Percentiles rank a stretch among this genome's conserved stretches.
Evolutionary conservation across 2,888 invertebrate genomes (phyloP).

Genomic region (Xestobium rufovillosum): DNA sequence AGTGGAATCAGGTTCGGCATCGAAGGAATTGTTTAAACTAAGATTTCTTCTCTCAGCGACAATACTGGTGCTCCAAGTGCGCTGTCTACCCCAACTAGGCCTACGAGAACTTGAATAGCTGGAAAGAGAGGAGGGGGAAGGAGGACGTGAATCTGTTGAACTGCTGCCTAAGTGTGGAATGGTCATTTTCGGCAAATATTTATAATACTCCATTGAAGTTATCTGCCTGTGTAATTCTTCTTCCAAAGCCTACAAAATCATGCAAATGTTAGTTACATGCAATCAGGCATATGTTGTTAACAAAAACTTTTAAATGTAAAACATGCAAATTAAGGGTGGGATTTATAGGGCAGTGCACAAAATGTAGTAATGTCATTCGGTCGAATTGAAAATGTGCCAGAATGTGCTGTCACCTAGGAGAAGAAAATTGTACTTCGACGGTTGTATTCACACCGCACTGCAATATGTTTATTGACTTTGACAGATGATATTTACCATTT

Average conservation of each 20-base stretch:
- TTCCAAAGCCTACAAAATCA: conserved; percentile 49
- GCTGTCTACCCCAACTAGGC: conserved; percentile 37
- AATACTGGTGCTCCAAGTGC: conserved; percentile 39
- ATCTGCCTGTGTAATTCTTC: conserved; percentile 44
- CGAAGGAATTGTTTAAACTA: too few relatives aligned
- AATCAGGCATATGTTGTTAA: conserved; percentile 2
- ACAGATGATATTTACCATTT: too few relatives aligned
- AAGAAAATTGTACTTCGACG: too few relatives aligned
- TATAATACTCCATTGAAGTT: conserved; percentile 41
- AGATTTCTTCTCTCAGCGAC: too few relatives aligned
- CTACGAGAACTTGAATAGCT: conserved; percentile 33
- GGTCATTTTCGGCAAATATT: conserved; percentile 34
- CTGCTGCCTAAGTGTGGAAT: conserved; percentile 22
- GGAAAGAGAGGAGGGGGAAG: conserved; percentile 36
- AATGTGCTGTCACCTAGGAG: too few relatives aligned
- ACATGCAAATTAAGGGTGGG: too few relatives aligned
- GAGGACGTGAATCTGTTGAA: conserved; percentile 21
- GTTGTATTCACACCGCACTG: too few relatives aligned
- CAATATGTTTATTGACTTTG: too few relatives aligned
- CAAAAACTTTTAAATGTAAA: too few relatives aligned
- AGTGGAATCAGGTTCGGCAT: conserved; percentile 30
- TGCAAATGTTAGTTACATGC: conserved; percentile 16
- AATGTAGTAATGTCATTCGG: too few relatives aligned
- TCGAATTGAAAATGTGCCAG: too few relatives aligned
- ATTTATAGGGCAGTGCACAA: too few relatives aligned